phyloP scores from a whole-genome alignment of 1,140 invertebrate species.

The Anadara kagoshimensis region DNA sequence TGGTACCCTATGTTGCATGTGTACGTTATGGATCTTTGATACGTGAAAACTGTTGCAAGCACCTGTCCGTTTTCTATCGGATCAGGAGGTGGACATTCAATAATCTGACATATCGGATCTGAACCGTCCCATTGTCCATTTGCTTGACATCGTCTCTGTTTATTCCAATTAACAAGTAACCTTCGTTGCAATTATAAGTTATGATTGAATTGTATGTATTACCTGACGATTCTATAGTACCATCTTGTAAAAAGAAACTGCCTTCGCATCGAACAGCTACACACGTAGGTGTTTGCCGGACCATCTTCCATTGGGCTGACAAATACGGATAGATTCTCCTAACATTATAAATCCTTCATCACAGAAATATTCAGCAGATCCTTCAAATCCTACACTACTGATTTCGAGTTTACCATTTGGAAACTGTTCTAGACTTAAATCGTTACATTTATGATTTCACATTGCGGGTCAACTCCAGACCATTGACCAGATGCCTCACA shows the following conservation, averaged over 20 bases:
- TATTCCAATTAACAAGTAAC: not conserved
- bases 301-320: slow-evolving; percentile 52
- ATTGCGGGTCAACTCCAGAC: slow-evolving; percentile 39
- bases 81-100: slow-evolving; percentile 75
- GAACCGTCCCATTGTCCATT: slow-evolving; percentile 15
- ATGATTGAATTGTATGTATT: no score
- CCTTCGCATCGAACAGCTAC: not conserved
- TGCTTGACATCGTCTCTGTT: slow-evolving; percentile 1
- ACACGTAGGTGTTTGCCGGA: slow-evolving; percentile 43
- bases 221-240: no score
- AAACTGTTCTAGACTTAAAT: slow-evolving; percentile 7
- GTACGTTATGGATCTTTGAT: slow-evolving; percentile 74
- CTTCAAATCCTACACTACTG: slow-evolving; percentile 1
- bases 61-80: slow-evolving; percentile 86
- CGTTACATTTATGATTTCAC: slow-evolving; percentile 44
- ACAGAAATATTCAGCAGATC: slow-evolving; percentile 56
- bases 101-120: slow-evolving; percentile 15
- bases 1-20: slow-evolving; percentile 71
- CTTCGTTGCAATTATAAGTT: slow-evolving; percentile 54
- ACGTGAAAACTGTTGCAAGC: slow-evolving; percentile 81
- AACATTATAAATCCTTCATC: slow-evolving; percentile 85
- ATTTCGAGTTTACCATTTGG: slow-evolving; percentile 8
- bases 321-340: slow-evolving; percentile 43
- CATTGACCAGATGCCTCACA: slow-evolving; percentile 64
- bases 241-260: not conserved